These are phyloP conservation scores for Acronicta psi DNA, from an alignment of 2,888 invertebrate species.

Conservation along the genomic window DNA sequence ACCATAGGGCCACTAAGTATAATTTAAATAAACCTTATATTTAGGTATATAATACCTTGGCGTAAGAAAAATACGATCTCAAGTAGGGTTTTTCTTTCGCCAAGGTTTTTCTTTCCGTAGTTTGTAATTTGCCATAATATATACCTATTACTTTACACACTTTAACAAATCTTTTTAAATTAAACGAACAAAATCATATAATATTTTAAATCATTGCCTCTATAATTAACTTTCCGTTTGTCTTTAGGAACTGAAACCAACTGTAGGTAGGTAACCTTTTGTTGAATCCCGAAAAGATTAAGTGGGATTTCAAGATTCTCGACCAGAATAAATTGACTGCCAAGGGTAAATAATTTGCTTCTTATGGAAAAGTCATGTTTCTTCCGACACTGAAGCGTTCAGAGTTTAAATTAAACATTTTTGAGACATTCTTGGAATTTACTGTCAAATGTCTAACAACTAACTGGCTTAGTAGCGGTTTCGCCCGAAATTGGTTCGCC, in stretches of 20 bases:
- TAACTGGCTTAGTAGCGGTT: too few species aligned
- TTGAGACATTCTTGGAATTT: neutral
- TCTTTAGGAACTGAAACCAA: neutral
- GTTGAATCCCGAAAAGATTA: conserved; percentile 34
- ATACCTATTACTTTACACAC: too few species aligned
- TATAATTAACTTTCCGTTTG: neutral
- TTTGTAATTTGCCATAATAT: too few species aligned
- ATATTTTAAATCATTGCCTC: too few species aligned
- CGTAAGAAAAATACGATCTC: too few species aligned
- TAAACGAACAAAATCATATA: neutral
- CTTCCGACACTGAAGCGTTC: conserved; percentile 16
- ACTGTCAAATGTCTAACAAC: too few species aligned
- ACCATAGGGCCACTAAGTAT: conserved; percentile 23
- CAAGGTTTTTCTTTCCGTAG: too few species aligned
- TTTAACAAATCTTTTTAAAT: too few species aligned
- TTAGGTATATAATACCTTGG: too few species aligned
- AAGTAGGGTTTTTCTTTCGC: too few species aligned
- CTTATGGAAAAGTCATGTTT: neutral
- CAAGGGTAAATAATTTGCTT: conserved; percentile 38
- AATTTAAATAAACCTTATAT: conserved; percentile 24
- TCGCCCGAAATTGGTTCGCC: too few species aligned
- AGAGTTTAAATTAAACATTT: conserved; percentile 16
- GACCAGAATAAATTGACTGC: conserved; percentile 38
- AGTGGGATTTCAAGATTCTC: conserved; percentile 25
- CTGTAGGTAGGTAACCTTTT: conserved; percentile 10